Evolutionary conservation across 2,888 invertebrate genomes (phyloP).

Genomic region (Hirtodrosophila histrioides): DNA sequence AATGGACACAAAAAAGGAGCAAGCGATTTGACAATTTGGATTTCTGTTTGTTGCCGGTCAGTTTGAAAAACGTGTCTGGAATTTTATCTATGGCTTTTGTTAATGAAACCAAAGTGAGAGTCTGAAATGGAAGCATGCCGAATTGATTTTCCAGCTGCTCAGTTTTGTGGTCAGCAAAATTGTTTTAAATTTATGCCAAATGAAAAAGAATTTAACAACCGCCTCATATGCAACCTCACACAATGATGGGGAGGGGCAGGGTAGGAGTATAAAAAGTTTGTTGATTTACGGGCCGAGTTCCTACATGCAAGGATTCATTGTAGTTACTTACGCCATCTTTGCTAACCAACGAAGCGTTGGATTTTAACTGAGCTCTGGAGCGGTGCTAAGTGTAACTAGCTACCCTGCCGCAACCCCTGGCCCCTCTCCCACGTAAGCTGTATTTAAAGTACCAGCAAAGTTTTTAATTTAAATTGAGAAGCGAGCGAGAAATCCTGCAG

Average conservation of each 20-base stretch:
- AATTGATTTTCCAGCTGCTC: slow-evolving; percentile 38
- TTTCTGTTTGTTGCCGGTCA: slow-evolving; percentile 29
- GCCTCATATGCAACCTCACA: slow-evolving; percentile 24
- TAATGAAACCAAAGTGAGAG: slow-evolving; percentile 51
- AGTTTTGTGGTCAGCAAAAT: slow-evolving; percentile 41
- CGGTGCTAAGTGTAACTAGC: slow-evolving; percentile 48
- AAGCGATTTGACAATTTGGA: slow-evolving; percentile 50
- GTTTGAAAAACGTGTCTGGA: slow-evolving; percentile 53
- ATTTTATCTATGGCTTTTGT: slow-evolving; percentile 37
- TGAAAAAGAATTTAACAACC: slow-evolving; percentile 45
- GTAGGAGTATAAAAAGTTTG: slow-evolving; percentile 37
- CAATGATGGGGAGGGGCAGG: neutral
- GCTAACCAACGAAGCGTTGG: slow-evolving; percentile 58
- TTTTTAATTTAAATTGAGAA: slow-evolving; percentile 81
- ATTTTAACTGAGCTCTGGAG: slow-evolving; percentile 54
- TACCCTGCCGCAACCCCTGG: neutral
- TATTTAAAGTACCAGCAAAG: slow-evolving; percentile 66
- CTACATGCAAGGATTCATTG: slow-evolving; percentile 39
- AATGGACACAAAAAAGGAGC: slow-evolving; percentile 15
- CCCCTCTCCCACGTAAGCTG: slow-evolving; percentile 29
- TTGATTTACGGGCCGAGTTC: slow-evolving; percentile 49
- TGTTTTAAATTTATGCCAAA: slow-evolving; percentile 49
- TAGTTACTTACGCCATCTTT: slow-evolving; percentile 63
- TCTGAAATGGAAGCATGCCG: slow-evolving; percentile 11
- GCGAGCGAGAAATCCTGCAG: slow-evolving; percentile 44